These are phyloP conservation scores for Dicycla oo DNA, from an alignment of 2,888 invertebrate genomes.

Conservation along the genomic window DNA sequence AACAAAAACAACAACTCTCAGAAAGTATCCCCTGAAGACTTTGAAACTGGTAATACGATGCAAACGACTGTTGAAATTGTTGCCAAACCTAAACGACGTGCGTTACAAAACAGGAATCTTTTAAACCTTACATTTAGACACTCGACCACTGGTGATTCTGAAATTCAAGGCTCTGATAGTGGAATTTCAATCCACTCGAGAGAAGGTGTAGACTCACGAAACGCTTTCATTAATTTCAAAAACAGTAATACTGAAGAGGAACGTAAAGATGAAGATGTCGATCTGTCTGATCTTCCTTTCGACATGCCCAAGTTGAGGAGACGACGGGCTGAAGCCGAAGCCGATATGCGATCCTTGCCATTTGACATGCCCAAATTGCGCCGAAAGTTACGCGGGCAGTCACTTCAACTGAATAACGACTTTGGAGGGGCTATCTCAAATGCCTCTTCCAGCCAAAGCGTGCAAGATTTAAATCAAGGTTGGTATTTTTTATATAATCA, in stretches of 20 bases:
- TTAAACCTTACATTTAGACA: conserved; percentile 92
- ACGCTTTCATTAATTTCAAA: conserved; percentile 91
- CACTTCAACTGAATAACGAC: conserved; percentile 90
- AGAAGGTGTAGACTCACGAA: conserved; percentile 93
- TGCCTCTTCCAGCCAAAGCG: conserved; percentile 95
- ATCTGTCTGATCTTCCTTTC: conserved; percentile 95
- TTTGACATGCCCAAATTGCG: conserved; percentile 98
- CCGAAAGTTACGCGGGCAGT: conserved; percentile 92
- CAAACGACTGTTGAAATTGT: conserved; percentile 88
- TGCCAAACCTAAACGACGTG: conserved; percentile 91
- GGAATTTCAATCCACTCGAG: conserved; percentile 96
- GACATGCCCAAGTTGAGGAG: conserved; percentile 97
- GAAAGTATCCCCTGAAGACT: conserved; percentile 94
- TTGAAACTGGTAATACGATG: conserved; percentile 82
- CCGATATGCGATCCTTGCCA: conserved; percentile 95
- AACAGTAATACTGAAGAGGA: conserved; percentile 89
- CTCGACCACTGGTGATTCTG: conserved; percentile 92
- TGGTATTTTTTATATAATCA: conserved; percentile 65
- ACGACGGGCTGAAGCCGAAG: conserved; percentile 93
- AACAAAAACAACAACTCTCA: conserved; percentile 95
- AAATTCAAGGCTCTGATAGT: conserved; percentile 96
- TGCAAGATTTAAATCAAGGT: conserved; percentile 94
- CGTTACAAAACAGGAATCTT: conserved; percentile 94
- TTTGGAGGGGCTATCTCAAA: conserved; percentile 94
- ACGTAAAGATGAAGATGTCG: conserved; percentile 90